Base-by-base conservation (phyloP, 2,113 vertebrate species). In the Archilochus colubris region DNA sequence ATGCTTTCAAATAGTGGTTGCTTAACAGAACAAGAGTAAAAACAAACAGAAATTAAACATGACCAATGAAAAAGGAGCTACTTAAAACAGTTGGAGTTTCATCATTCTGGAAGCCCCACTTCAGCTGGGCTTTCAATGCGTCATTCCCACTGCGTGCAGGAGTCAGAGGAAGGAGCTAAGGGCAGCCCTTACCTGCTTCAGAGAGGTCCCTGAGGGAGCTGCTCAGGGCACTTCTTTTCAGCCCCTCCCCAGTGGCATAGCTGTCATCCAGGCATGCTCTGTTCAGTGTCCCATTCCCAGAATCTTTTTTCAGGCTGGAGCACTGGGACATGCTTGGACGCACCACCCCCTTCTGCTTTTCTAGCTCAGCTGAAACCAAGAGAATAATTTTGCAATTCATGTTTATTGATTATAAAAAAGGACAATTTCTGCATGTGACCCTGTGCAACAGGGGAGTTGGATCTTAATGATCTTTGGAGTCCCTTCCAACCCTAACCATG, bases 151-250 rank as follows among this genome's bases (percentile, higher is more conserved):
- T 18, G 68, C 59, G 62, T 63, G 90, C 59, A 54, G 22, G 20
- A 28, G 20, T 38, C 40, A 19, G 72, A 21, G 84, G 2, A 9
- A 8, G 73, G 27, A 46, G 54, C 57, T 4, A 15, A 33, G 70
- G 57, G 72, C 17, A 43, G 79, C 43, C 86, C 98, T 98, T 98
- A 99, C 99, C 99, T 98, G 99, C 99, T 96, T 99, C 99, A 1
- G 99, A 99, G 82, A 99, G 98, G 97, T 99, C 99, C 9, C 99
- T 95, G 8, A 99, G 97, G n/a, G 99, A 99, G 97, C 99, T 99
- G 98, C 99, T 99, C 85, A 99, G 98, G 4, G 99, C 99, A 4
- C 99, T 99, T 73, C 99, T 97, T 92, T 99, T 99, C 63, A 99
- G 98, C 36, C 99, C 99, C 96, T 99, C 99, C 4, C 99, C 97